Evolutionary conservation across 2,888 invertebrate genomes (phyloP).

Genomic region (Coleophora deauratella): DNA sequence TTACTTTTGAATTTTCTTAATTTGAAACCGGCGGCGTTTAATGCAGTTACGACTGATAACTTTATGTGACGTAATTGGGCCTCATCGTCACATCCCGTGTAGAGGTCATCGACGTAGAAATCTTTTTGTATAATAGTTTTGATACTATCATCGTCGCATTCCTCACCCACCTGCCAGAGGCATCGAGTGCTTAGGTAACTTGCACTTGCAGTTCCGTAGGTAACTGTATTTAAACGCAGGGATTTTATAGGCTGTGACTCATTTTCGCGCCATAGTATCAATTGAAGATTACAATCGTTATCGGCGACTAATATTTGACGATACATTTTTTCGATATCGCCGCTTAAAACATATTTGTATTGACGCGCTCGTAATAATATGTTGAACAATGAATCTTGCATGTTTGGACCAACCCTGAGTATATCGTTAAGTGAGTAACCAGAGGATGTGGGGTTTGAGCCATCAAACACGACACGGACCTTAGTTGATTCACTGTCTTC

Average conservation of each 20-base stretch:
- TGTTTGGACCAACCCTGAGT: too few species aligned
- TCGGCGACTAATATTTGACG: neutral
- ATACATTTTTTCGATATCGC: neutral
- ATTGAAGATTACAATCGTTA: neutral
- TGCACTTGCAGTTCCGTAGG: neutral
- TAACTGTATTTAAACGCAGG: neutral
- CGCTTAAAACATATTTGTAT: neutral
- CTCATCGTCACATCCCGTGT: constrained; percentile 3
- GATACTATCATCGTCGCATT: neutral
- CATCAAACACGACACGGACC: too few species aligned
- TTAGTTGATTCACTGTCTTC: too few species aligned
- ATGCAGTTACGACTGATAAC: constrained; percentile 5
- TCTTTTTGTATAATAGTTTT: neutral
- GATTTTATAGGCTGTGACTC: neutral
- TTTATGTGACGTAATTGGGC: constrained; percentile 8
- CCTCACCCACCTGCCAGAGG: neutral
- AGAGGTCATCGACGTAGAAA: neutral
- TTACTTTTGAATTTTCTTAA: constrained; percentile 16
- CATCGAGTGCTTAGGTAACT: neutral
- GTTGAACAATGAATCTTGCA: too few species aligned
- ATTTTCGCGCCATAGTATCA: neutral
- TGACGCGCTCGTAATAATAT: too few species aligned
- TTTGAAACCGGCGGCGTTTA: constrained; percentile 12
- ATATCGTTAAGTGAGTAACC: too few species aligned
- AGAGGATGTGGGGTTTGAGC: too few species aligned